Base-by-base conservation (phyloP, 2,113 vertebrate genomes). In the Pomatorhinus ruficollis region DNA sequence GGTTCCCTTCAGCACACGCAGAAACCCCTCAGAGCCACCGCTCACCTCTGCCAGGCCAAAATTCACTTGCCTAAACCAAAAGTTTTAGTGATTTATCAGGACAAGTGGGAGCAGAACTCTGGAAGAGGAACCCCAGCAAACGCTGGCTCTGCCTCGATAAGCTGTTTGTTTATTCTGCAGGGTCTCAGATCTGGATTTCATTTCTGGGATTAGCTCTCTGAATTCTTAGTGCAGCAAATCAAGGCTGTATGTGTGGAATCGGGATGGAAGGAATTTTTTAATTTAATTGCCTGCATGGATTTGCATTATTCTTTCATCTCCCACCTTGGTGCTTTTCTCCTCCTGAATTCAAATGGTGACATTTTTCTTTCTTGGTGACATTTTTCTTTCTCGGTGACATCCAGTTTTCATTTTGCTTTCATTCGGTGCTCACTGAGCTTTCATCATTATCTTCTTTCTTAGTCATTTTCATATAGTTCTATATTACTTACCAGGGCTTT, bases 221-320 rank as follows among this genome's bases (percentile, higher is more conserved):
- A 60, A 91, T 79, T 47, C 75, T 53, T 28, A 64, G 60, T 27
- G 71, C 63, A 94, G 72, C 63, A 89, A 70, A 57, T 85, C 47
- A 45, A 71, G 70, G 65, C 82, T 89, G 19, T 30, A 0, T 31
- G 60, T 57, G 69, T 71, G 44, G 42, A 90, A 79, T 69, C 2
- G 4, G 69, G 16, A 50, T 23, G 39, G 60, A 66, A 80, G 59
- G 72, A 92, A 79, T 42, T 93, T 60, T 37, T 56, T 72, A 84
- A 92, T 37, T 52, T 76, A 89, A 92, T 35, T 80, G 68, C 37
- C 64, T 64, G 53, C 8, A 4, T 24, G 60, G 47, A 78, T 90
- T 90, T 94, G 71, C 75, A 77, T 83, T 90, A 57, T 37, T 86
- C 92, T 92, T 96, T 96, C 79, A 87, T 86, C 90, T 96, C 59